Conservation (phyloP, 2,888 invertebrate genomes). For the Amorpha juglandis region DNA sequence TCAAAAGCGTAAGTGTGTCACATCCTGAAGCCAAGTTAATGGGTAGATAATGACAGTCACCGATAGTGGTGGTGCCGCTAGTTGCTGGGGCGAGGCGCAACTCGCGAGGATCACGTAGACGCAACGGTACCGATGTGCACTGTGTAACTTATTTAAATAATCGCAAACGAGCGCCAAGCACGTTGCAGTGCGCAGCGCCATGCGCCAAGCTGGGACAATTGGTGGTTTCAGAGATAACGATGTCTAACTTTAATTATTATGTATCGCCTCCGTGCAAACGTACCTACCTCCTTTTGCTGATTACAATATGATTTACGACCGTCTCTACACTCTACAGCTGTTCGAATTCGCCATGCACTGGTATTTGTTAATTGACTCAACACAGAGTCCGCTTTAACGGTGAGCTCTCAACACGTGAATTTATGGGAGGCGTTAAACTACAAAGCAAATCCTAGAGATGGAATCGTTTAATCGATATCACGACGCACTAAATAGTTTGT, state of each 20-base stretch:
- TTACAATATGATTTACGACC: slow-evolving; percentile 28
- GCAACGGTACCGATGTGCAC: slow-evolving; percentile 70
- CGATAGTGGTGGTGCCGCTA: slow-evolving; percentile 58
- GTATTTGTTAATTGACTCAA: slow-evolving; percentile 29
- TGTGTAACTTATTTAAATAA: slow-evolving; percentile 71
- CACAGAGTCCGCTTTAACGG: slow-evolving; percentile 27
- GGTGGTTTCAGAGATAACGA: slow-evolving; percentile 51
- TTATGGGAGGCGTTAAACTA: slow-evolving; percentile 21
- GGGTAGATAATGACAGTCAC: slow-evolving; percentile 64
- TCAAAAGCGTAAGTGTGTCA: slow-evolving; percentile 65
- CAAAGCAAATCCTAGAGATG: slow-evolving; percentile 22
- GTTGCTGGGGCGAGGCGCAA: slow-evolving; percentile 56
- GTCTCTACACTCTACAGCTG: slow-evolving; percentile 25
- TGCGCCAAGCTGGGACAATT: slow-evolving; percentile 49
- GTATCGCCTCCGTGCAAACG: slow-evolving; percentile 26
- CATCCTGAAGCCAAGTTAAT: slow-evolving; percentile 70
- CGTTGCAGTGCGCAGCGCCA: slow-evolving; percentile 15
- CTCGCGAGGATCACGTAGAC: slow-evolving; percentile 74
- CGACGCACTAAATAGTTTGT: slow-evolving; percentile 29
- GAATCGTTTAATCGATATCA: slow-evolving; percentile 30
- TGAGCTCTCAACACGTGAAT: slow-evolving; percentile 14
- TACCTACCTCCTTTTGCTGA: slow-evolving; percentile 29
- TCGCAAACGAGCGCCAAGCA: slow-evolving; percentile 34
- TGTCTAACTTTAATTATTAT: slow-evolving; percentile 37
- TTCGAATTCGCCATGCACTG: slow-evolving; percentile 29